Evolutionary conservation across 1,140 invertebrate genomes (phyloP).

Genomic region (Drosophila busckii): DNA sequence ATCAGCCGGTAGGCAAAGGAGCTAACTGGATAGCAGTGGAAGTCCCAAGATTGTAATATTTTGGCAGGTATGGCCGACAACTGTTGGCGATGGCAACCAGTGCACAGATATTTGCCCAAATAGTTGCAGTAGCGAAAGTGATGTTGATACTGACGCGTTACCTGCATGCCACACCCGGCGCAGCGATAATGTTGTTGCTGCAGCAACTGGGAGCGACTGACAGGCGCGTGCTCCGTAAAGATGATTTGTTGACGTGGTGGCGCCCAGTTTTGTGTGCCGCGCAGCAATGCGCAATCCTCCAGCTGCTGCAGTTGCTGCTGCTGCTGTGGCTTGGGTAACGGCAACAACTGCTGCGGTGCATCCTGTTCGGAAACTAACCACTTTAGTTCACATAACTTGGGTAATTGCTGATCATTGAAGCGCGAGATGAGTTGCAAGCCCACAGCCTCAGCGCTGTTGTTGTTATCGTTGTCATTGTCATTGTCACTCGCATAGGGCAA

Average conservation of each 20-base stretch:
- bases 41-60: slow-evolving; percentile 84
- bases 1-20: slow-evolving; percentile 89
- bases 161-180: slow-evolving; percentile 91
- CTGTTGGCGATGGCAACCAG: slow-evolving; percentile 91
- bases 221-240: slow-evolving; percentile 86
- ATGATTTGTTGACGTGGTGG: slow-evolving; percentile 92
- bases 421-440: slow-evolving; percentile 87
- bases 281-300: slow-evolving; percentile 79
- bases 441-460: slow-evolving; percentile 87
- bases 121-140: slow-evolving; percentile 91
- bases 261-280: slow-evolving; percentile 91
- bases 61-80: slow-evolving; percentile 87
- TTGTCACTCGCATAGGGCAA: slow-evolving; percentile 30
- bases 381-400: slow-evolving; percentile 87
- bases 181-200: slow-evolving; percentile 90
- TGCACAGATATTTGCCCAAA: slow-evolving; percentile 92
- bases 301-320: slow-evolving; percentile 11
- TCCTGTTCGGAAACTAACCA: slow-evolving; percentile 91
- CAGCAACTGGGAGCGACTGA: slow-evolving; percentile 83
- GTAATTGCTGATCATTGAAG: slow-evolving; percentile 88
- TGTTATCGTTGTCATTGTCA: not conserved
- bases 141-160: slow-evolving; percentile 85
- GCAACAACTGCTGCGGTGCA: slow-evolving; percentile 87
- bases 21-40: slow-evolving; percentile 85
- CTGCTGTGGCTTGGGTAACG: slow-evolving; percentile 83